These are phyloP conservation scores for Meloidogyne chitwoodi DNA, from an alignment of 1,140 invertebrate species.

Conservation along the genomic window DNA sequence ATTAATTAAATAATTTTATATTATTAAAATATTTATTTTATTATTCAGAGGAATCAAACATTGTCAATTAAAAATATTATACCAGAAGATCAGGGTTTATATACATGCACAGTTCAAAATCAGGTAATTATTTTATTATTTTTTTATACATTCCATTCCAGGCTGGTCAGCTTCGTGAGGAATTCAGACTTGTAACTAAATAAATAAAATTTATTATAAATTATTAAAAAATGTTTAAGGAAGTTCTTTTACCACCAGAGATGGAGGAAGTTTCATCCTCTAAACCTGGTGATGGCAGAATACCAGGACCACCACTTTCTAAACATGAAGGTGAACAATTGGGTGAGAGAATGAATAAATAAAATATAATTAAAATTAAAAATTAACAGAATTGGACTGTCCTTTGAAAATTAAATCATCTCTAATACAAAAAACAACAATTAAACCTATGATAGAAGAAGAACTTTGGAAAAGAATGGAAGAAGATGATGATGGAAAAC, in stretches of 20 bases:
- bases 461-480: not conserved
- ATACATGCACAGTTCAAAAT: constrained; percentile 52
- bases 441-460: constrained; percentile 19
- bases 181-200: not conserved
- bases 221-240: not conserved
- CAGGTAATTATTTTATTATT: constrained; percentile 25
- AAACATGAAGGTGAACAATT: constrained; percentile 48
- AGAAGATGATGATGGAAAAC: not conserved
- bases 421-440: not conserved
- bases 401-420: constrained; percentile 38
- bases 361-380: not conserved
- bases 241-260: constrained; percentile 34
- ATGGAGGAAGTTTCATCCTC: constrained; percentile 38
- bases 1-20: not conserved
- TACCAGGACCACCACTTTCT: constrained; percentile 8
- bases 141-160: too few species aligned
- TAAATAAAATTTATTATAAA: not conserved
- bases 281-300: constrained; percentile 1
- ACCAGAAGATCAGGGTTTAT: constrained; percentile 37
- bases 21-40: not conserved
- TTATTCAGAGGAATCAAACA: constrained; percentile 52
- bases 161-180: constrained; percentile 3
- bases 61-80: constrained; percentile 43
- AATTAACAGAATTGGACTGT: constrained; percentile 36
- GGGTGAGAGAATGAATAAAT: not conserved